A percentile compares a stretch with the other conserved stretches of the same genome.
These are phyloP conservation scores for Chaunax sp. DNA, from an alignment of 2,797 vertebrate species.

Conservation along the genomic window DNA sequence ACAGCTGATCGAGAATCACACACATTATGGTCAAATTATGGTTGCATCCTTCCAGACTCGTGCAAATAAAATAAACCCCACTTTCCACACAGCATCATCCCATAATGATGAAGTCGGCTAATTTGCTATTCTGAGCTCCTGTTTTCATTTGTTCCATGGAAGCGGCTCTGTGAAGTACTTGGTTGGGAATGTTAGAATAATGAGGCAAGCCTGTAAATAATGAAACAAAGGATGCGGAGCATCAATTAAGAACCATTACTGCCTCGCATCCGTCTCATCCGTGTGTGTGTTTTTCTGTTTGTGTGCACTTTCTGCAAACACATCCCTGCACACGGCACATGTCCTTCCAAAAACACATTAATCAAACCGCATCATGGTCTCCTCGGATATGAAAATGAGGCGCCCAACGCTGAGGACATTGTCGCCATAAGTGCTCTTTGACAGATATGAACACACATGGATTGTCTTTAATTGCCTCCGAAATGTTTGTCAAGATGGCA, in stretches of 20 bases:
- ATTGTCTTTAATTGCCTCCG: constrained; percentile 72
- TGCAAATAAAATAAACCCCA: constrained; percentile 12
- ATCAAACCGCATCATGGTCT: constrained; percentile 60
- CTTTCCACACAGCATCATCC: constrained; percentile 11
- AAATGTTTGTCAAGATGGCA: constrained; percentile 74
- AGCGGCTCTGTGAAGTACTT: constrained; percentile 54
- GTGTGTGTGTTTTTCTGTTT: not conserved
- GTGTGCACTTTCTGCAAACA: constrained; percentile 14
- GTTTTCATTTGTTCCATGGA: constrained; percentile 67
- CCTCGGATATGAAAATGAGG: constrained; percentile 75
- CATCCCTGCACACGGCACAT: not conserved
- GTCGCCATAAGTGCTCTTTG: constrained; percentile 76
- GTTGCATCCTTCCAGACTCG: constrained; percentile 13
- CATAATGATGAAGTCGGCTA: constrained; percentile 53
- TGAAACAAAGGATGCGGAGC: constrained; percentile 78
- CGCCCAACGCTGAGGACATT: constrained; percentile 61
- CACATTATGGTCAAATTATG: constrained; percentile 10
- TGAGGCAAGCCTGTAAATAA: constrained; percentile 78
- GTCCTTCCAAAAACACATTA: constrained; percentile 64
- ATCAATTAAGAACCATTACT: constrained; percentile 81
- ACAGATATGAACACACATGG: constrained; percentile 42
- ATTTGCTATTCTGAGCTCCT: constrained; percentile 59
- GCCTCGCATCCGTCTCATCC: constrained; percentile 60
- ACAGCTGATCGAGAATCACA: not conserved
- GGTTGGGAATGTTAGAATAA: constrained; percentile 67